Percentiles rank a stretch among this genome's conserved stretches.
Conservation (phyloP, 23 tunicate genomes). For the Trididemnum clinides region DNA sequence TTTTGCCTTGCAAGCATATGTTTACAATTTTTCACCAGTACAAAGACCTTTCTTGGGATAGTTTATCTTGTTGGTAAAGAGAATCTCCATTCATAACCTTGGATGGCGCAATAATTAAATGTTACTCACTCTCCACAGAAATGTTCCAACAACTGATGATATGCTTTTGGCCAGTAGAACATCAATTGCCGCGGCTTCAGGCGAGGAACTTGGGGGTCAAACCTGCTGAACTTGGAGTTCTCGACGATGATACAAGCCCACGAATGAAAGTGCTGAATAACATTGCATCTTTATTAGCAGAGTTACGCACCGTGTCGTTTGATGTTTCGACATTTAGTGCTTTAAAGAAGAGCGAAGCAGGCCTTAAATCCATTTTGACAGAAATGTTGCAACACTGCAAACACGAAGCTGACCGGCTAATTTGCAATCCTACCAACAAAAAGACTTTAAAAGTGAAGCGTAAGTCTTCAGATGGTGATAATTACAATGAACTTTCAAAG, state of each 20-base stretch:
- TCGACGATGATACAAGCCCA: no score
- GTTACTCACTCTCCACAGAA: no score
- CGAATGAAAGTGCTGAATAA: neutral
- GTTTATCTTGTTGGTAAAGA: neutral
- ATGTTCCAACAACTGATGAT: no score
- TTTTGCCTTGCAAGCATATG: slow-evolving; percentile 22
- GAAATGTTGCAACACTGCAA: neutral
- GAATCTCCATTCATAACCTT: neutral
- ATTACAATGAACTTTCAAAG: neutral
- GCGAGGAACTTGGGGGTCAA: neutral
- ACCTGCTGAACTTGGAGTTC: neutral
- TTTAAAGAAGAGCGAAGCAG: neutral
- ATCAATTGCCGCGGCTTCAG: no score
- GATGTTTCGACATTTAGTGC: neutral
- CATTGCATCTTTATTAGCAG: neutral
- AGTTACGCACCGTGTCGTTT: neutral
- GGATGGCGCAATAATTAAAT: neutral
- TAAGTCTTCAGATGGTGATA: neutral
- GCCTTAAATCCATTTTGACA: neutral
- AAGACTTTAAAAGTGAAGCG: neutral
- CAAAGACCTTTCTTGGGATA: neutral
- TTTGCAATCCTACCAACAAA: neutral
- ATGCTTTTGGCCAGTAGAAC: no score
- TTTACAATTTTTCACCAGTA: neutral
- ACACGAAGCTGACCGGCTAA: neutral